Evolutionary conservation across 2,888 invertebrate genomes (phyloP), one percentile per base, ranked within the genome.

Genomic region (Eristalinus aeneus): DNA sequence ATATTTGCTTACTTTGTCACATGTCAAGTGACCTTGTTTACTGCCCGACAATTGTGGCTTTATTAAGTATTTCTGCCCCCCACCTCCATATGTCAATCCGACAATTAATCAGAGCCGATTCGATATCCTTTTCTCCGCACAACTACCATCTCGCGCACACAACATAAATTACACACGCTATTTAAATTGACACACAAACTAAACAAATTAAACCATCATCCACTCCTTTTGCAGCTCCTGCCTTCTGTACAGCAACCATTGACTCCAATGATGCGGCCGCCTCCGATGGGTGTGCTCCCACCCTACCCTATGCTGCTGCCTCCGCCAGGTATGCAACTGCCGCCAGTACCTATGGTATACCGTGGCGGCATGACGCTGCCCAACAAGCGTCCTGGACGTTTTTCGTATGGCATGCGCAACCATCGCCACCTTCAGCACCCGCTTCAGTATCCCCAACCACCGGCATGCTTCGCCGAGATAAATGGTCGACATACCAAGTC

Each of bases 291-390:
- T 16, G 34, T 83, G 11, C 82, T 90, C 32, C 82, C 81, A 31
- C 65, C 83, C 36, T 77, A 76, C 56, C 71, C 85, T 10, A 64
- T 88, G 79, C 53, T 88, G 16, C 16, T 46, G 16, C 34, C 34
- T 86, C 12, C 88, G 32, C 86, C 89, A n/a, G 88, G 89, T 63
- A 89, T 89, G n/a, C 77, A 89, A 61, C 61, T 89, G 72, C 75
- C 89, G 31, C 89, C 2, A 27, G 82, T 82, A 16, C 88, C 88
- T 20, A 68, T 88, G 8, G 90, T 88, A 31, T 90, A 90, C 68
- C 89, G 90, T 20, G 90, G 90, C 58, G 90, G 90, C 53, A 90
- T 91, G 89, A 90, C 91, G 5, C 23, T 92, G 36, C 91, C 91
- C 2, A 90, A 90, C 53, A 89, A 91, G 73, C 90, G 90, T 31